Percentiles rank a stretch among this genome's conserved stretches.
phyloP scores from a whole-genome alignment of 35 echinoderm and acorn worm genomes.

The Apostichopus japonicus region DNA sequence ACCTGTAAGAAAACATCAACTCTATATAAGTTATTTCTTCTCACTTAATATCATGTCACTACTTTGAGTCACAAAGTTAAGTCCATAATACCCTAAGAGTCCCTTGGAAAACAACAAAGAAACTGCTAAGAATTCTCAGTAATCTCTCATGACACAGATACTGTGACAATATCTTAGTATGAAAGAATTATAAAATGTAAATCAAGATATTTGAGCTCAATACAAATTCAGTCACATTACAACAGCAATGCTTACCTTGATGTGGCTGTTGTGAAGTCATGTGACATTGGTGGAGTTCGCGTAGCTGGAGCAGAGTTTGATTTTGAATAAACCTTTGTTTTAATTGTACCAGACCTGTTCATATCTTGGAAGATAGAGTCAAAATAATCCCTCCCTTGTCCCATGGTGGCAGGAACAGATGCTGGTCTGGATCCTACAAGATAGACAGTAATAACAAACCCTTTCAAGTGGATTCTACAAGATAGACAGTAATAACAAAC shows the following conservation, averaged over 20 bases:
- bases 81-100: too few species aligned
- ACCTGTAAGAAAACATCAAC: too few species aligned
- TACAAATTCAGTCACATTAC: neutral
- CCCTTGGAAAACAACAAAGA: too few species aligned
- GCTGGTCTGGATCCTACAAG: constrained; percentile 56
- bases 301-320: constrained; percentile 56
- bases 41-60: too few species aligned
- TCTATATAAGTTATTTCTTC: too few species aligned
- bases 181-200: neutral
- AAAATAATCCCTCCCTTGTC: constrained; percentile 98
- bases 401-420: constrained; percentile 94
- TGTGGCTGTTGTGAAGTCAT: constrained; percentile 96
- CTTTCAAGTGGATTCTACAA: too few species aligned
- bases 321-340: constrained; percentile 64
- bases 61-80: too few species aligned
- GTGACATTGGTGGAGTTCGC: constrained; percentile 63
- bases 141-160: too few species aligned
- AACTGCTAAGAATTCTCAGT: too few species aligned
- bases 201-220: neutral
- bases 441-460: neutral
- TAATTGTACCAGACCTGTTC: constrained; percentile 63
- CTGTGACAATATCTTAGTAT: too few species aligned
- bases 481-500: too few species aligned
- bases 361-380: constrained; percentile 95
- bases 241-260: constrained; percentile 74